Conservation (phyloP, 2,113 vertebrate genomes). For the Anhinga rufa region DNA sequence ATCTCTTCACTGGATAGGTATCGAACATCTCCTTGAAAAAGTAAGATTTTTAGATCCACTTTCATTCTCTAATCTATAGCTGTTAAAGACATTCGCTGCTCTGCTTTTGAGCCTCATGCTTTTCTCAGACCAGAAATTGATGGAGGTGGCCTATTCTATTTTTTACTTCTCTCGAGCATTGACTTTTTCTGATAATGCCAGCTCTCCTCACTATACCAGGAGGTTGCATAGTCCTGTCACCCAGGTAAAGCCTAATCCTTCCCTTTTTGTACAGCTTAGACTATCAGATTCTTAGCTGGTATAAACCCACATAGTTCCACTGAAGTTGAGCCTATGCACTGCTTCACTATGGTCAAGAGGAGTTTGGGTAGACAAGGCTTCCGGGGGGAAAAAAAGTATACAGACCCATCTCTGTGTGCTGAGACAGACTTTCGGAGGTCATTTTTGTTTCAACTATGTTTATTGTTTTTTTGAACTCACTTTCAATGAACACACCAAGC, state of each 20-base stretch:
- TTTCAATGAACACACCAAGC: neutral
- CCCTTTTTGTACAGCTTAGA: neutral
- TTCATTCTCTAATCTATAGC: conserved; percentile 50
- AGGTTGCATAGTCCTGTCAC: neutral
- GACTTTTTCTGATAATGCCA: conserved; percentile 26
- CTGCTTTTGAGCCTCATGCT: conserved; percentile 13
- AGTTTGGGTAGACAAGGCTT: neutral
- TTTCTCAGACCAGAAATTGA: conserved; percentile 43
- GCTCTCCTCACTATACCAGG: neutral
- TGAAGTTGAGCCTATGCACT: neutral
- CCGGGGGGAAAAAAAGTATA: no score
- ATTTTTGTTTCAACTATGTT: neutral
- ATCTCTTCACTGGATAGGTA: conserved; percentile 29
- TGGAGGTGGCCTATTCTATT: conserved; percentile 34
- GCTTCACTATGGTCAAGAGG: neutral
- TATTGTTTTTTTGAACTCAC: neutral
- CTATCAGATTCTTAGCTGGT: neutral
- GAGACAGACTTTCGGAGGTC: neutral
- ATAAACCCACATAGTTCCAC: neutral
- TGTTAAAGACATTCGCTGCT: conserved; percentile 26
- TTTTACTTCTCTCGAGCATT: conserved; percentile 23
- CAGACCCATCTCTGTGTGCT: neutral
- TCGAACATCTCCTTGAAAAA: conserved; percentile 50
- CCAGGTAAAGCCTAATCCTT: neutral
- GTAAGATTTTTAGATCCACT: conserved; percentile 56